Evolutionary conservation across 2,797 vertebrate genomes (phyloP).

Genomic region (Sebastes iracundus): DNA sequence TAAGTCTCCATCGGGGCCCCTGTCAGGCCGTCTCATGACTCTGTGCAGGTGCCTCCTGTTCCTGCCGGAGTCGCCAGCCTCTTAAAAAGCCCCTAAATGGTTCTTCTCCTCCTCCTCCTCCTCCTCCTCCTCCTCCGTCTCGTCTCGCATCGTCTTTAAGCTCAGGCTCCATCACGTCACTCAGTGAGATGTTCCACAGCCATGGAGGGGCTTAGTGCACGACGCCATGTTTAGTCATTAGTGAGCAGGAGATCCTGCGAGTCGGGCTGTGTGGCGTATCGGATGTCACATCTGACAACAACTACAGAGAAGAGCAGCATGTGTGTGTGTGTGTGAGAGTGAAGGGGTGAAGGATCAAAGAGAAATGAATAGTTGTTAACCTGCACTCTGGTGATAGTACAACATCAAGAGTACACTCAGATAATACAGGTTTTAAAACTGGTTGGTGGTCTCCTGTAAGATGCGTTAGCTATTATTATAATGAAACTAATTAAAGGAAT

Average conservation of each 20-base stretch:
- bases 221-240: constrained; percentile 68
- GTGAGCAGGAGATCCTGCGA: constrained; percentile 37
- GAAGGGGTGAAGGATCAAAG: constrained; percentile 39
- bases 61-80: constrained; percentile 50
- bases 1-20: constrained; percentile 72
- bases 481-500: not conserved
- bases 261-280: constrained; percentile 25
- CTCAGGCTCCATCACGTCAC: constrained; percentile 58
- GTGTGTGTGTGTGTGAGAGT: constrained; percentile 28
- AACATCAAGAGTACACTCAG: not conserved
- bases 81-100: constrained; percentile 49
- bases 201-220: constrained; percentile 48
- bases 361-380: not conserved
- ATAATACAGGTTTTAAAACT: too few species aligned
- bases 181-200: constrained; percentile 62
- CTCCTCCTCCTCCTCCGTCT: constrained; percentile 14
- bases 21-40: constrained; percentile 55
- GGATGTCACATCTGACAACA: constrained; percentile 62
- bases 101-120: constrained; percentile 36
- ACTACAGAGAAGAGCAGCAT: constrained; percentile 41
- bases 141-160: constrained; percentile 49
- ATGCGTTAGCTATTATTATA: too few species aligned
- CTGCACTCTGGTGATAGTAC: not conserved
- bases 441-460: too few species aligned
- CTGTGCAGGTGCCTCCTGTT: constrained; percentile 70